phyloP scores from a whole-genome alignment of 2,797 vertebrate species.

The Alectoris magna region DNA sequence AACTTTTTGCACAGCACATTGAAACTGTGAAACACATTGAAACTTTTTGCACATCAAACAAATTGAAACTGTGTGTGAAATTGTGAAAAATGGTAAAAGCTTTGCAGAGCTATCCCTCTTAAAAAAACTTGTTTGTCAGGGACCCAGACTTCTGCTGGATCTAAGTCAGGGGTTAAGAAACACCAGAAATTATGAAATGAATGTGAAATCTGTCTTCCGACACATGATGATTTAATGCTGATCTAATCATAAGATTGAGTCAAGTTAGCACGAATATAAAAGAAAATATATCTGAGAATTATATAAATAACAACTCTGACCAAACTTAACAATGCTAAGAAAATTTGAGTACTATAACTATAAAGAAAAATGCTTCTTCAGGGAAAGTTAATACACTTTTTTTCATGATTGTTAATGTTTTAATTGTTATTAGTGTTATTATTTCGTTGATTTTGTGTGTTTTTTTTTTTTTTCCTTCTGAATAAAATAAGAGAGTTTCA shows the following conservation, averaged over 20 bases:
- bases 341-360: neutral
- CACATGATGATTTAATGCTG: neutral
- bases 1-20: neutral
- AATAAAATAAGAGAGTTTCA: neutral
- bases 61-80: neutral
- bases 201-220: neutral
- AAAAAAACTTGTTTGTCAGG: neutral
- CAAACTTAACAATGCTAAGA: neutral
- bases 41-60: neutral
- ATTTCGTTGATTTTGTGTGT: neutral
- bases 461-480: fast-evolving
- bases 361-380: neutral
- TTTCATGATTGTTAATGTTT: neutral
- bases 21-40: neutral
- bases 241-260: neutral
- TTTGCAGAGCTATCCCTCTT: neutral
- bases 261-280: neutral
- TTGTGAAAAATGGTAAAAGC: neutral
- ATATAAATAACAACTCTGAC: neutral
- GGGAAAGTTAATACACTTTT: neutral
- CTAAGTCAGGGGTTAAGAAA: neutral
- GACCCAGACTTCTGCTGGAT: neutral
- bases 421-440: neutral
- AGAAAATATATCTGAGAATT: neutral
- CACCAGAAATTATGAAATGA: neutral